These are phyloP conservation scores for Heliconius ismenius DNA, from an alignment of 2,888 invertebrate genomes.

Conservation along the genomic window DNA sequence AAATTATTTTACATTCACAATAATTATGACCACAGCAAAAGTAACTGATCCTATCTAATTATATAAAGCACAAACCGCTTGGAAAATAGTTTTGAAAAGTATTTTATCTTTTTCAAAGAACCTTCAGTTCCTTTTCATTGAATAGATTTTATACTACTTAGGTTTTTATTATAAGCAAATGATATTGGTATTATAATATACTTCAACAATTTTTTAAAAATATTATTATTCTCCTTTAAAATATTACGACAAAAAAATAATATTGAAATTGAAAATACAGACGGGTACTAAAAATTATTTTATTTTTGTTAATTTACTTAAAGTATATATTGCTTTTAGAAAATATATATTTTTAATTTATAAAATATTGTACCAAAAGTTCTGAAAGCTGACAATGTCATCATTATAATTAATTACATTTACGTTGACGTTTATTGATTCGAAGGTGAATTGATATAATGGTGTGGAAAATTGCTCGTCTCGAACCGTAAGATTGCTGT, in stretches of 20 bases:
- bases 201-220: not conserved
- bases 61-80: not conserved
- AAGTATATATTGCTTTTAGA: not conserved
- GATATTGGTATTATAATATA: not conserved
- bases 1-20: not conserved
- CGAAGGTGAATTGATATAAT: slow-evolving; percentile 18
- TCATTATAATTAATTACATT: slow-evolving; percentile 14
- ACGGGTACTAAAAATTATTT: not conserved
- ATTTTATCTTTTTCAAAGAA: not conserved
- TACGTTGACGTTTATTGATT: slow-evolving; percentile 16
- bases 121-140: not conserved
- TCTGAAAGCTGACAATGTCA: not conserved
- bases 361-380: not conserved
- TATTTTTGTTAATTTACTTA: too few relatives aligned
- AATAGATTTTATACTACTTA: not conserved
- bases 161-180: not conserved
- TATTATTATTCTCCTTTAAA: not conserved
- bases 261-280: too few relatives aligned
- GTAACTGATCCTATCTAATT: not conserved
- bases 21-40: not conserved
- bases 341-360: not conserved
- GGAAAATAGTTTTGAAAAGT: not conserved
- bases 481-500: slow-evolving; percentile 14
- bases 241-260: too few relatives aligned
- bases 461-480: slow-evolving; percentile 27